Base-by-base conservation (phyloP, 2,888 invertebrate species). In the Pocota personata region DNA sequence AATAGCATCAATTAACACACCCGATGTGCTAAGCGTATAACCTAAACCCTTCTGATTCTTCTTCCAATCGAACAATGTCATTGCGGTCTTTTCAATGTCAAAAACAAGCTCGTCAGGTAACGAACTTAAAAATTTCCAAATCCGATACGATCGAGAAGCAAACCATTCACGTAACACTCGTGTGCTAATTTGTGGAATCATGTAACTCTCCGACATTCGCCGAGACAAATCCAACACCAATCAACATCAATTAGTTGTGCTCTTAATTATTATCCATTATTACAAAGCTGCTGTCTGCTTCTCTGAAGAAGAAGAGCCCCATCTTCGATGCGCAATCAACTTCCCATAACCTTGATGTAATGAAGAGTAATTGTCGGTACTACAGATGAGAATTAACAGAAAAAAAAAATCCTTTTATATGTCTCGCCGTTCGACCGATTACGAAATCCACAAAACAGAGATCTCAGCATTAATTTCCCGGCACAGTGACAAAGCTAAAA, bases 321-420 rank as follows among this genome's bases (percentile, higher is more conserved):
- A 46, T 62, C 27, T 82, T 55, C n/a, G 57, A 21, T 12, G 55
- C 43, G 64, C 52, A 79, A 76, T 82, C 60, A 67, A 30, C 67
- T 82, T 86, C 86, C 71, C 80, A 80, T 86, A 82, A 86, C 86
- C 86, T 86, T 86, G 86, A 66, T 58, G 80, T 67, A 80, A 73
- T 52, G 60, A 76, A 64, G 58, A 86, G 66, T 77, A 62, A 86
- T 72, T 64, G 67, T 19, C 10, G n/a, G 19, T 76, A 19, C 57
- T 27, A 10, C 7, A 30, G 32, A 14, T 35, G 27, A 27, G 35
- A 12, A 50, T 21, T n/a, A 58, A 32, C 24, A 48, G 10, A 2
- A 24, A 57, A 32, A 46, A 58, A 64, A 62, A 64, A 76, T 57
- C 72, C 79, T 72, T 72, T 72, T 43, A 24, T 24, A 30, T 14